Evolutionary conservation across 2,888 invertebrate species (phyloP).

Genomic region (Thymelicus sylvestris): DNA sequence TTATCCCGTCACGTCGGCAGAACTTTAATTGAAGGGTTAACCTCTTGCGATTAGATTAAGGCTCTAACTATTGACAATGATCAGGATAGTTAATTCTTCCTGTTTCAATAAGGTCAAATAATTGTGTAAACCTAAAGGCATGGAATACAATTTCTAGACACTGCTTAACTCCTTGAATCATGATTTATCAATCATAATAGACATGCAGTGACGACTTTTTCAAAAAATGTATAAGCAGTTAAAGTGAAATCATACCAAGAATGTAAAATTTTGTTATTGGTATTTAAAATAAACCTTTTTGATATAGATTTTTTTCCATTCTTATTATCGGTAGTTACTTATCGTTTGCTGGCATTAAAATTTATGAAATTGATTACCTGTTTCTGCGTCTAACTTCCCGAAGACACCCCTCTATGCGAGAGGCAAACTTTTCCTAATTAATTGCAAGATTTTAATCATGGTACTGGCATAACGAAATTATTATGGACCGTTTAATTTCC

Average conservation of each 20-base stretch:
- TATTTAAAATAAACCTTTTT: too few relatives aligned
- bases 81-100: neutral
- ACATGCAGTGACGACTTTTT: too few relatives aligned
- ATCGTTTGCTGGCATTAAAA: conserved; percentile 4
- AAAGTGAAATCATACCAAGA: too few relatives aligned
- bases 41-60: conserved; percentile 24
- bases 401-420: conserved; percentile 27
- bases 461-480: conserved; percentile 78
- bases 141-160: too few relatives aligned
- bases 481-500: conserved; percentile 82
- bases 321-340: neutral
- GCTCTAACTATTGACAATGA: neutral
- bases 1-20: conserved; percentile 33
- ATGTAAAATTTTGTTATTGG: too few relatives aligned
- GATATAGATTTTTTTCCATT: neutral
- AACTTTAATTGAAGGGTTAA: conserved; percentile 37
- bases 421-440: conserved; percentile 77
- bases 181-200: too few relatives aligned
- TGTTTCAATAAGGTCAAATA: too few relatives aligned
- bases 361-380: conserved; percentile 35
- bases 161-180: too few relatives aligned
- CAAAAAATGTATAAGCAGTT: too few relatives aligned
- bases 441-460: conserved; percentile 82
- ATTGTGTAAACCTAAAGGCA: too few relatives aligned
- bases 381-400: conserved; percentile 27